phyloP scores from a whole-genome alignment of 2,113 vertebrate genomes.

The Zosterops hypoxanthus region DNA sequence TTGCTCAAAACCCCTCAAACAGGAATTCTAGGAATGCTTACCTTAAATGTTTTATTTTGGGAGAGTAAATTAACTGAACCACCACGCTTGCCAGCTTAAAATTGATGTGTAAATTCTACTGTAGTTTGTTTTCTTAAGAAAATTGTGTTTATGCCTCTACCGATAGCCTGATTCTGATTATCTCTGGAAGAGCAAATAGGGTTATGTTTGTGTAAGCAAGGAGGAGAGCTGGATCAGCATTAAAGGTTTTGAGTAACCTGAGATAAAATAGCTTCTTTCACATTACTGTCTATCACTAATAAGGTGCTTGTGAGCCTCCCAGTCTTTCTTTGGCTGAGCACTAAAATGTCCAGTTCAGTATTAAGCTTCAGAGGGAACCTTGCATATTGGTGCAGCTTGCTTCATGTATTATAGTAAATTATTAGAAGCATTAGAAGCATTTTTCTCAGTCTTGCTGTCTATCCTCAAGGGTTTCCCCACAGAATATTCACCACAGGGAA shows the following conservation, averaged over 20 bases:
- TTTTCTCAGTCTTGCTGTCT: not conserved
- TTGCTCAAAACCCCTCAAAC: not conserved
- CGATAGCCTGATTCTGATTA: not conserved
- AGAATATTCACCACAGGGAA: not conserved
- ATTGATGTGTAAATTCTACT: not conserved
- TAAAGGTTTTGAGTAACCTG: not conserved
- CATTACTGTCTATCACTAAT: not conserved
- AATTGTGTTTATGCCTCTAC: not conserved
- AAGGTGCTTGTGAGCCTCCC: not conserved
- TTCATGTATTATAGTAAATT: not conserved
- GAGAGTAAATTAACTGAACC: not conserved
- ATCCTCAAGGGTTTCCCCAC: not conserved
- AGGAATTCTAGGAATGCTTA: not conserved
- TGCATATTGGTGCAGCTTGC: not conserved
- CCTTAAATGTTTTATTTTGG: not conserved
- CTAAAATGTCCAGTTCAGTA: not conserved
- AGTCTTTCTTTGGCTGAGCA: not conserved
- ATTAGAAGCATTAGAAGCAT: not conserved
- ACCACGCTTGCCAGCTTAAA: not conserved
- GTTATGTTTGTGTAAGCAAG: not conserved
- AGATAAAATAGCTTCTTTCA: not conserved
- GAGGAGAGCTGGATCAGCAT: not conserved
- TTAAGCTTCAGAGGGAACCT: not conserved
- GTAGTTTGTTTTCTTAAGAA: slow-evolving; percentile 30
- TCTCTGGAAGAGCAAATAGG: not conserved